Conservation (phyloP, 2,797 vertebrate genomes). For the Tadarida brasiliensis region DNA sequence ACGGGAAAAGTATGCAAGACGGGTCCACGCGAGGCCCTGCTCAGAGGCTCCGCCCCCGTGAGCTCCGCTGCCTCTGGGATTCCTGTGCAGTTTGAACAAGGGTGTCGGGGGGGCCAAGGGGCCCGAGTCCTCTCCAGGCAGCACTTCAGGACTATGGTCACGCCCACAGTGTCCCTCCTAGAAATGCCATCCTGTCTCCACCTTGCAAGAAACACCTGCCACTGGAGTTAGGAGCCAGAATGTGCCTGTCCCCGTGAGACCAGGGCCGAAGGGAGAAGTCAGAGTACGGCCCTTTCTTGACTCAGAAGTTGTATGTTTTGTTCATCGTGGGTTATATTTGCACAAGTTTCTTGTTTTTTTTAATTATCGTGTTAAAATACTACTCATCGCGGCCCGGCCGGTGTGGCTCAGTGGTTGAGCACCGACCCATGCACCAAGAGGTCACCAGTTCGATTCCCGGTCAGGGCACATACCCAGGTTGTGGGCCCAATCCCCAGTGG, state of each 20-base stretch:
- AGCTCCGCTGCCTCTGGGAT: not conserved
- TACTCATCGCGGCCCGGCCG: no score
- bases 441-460: no score
- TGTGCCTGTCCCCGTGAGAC: accelerated
- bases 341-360: not conserved
- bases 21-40: not conserved
- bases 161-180: no score
- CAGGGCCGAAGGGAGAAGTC: not conserved
- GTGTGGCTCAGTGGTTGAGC: no score
- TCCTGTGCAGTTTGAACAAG: not conserved
- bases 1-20: not conserved
- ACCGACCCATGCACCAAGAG: no score
- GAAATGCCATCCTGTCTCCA: no score
- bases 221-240: not conserved
- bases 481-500: no score
- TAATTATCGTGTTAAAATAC: not conserved
- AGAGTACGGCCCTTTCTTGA: not conserved
- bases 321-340: not conserved
- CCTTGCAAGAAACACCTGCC: not conserved
- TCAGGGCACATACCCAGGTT: no score
- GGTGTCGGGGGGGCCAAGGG: not conserved
- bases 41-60: accelerated
- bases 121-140: not conserved
- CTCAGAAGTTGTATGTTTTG: not conserved
- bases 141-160: not conserved